A percentile compares a stretch with the other conserved stretches of the same genome.
These are phyloP conservation scores for Lagopus leucura DNA, from an alignment of 2,113 vertebrate genomes.

Conservation along the genomic window DNA sequence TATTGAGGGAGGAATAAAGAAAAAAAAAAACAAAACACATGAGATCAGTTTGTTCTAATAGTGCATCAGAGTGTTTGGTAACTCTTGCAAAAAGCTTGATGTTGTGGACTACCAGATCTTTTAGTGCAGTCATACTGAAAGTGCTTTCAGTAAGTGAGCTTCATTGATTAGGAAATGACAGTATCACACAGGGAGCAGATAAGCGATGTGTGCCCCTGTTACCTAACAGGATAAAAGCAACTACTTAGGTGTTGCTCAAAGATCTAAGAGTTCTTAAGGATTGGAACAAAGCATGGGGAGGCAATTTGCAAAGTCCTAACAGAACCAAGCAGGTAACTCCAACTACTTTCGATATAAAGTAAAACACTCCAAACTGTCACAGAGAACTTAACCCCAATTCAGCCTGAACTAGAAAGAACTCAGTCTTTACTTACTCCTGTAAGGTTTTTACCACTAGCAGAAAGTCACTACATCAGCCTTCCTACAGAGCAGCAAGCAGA, in stretches of 20 bases:
- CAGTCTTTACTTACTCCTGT: neutral
- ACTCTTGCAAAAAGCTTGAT: neutral
- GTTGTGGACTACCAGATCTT: neutral
- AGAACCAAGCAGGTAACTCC: neutral
- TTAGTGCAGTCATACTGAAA: neutral
- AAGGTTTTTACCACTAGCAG: neutral
- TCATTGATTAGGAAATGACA: constrained; percentile 46
- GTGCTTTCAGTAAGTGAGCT: neutral
- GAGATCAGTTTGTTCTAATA: neutral
- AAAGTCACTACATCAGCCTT: neutral
- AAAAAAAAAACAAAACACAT: no score
- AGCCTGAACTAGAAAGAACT: neutral
- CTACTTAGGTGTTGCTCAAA: constrained; percentile 19
- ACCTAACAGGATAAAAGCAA: constrained; percentile 2
- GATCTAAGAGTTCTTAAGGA: neutral
- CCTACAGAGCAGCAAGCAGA: neutral
- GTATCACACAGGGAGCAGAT: neutral
- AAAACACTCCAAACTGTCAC: neutral
- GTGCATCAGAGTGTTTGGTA: neutral
- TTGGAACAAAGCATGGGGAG: neutral
- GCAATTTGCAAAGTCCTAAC: neutral
- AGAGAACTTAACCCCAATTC: neutral
- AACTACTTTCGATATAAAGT: neutral
- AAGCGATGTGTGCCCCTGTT: constrained; percentile 27
- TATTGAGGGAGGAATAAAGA: neutral